Evolutionary conservation across 2,113 vertebrate species (phyloP), one percentile per base, ranked within the genome.

Genomic region (Erinaceus europaeus): DNA sequence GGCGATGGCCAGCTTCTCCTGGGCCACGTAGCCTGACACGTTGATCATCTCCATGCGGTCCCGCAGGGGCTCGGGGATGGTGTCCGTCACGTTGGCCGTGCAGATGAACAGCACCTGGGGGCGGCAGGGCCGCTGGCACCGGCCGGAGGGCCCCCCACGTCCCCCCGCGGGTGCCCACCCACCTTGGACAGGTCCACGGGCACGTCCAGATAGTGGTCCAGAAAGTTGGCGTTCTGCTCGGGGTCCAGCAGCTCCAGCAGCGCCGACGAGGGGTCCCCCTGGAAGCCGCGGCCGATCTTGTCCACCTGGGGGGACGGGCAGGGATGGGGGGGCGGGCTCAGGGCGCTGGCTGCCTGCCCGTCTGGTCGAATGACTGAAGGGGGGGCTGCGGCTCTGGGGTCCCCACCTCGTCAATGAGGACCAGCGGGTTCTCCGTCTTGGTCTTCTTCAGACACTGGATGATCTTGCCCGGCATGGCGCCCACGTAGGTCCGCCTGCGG

Each of bases 41-140:
- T 98, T 99, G 92, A 99, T 99, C 98, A 99, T 98, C 94, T 99
- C 99, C 99, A 99, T 99, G n/a, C 99, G 97, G 94, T 99, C 99
- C 88, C 98, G 83, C 79, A 99, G 97, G 0, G 99, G 99, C 96
- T 99, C 99, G 0, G 99, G 99, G 95, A 99, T 99, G 91, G 99
- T 99, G 91, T 99, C 99, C 0, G 93, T 97, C 88, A 99, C 98
- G 1, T 99, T 99, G 90, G 99, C 99, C 1, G 99, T 99, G 95
- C 99, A 99, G 95, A 99, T 99, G 91, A 99, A 99, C 62, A 99
- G 97, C 69, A 99, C 98, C 99, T 98, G 83, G 46, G 68, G 77
- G 64, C 0, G 78, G 8, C 27, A 0, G 87, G 4, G 4, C 59
- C 8, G n/a, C 27, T 32, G 59, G 59, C 25, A 27, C 4, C 55